Conservation (phyloP, 2,888 invertebrate species). For the Pelosia muscerda region DNA sequence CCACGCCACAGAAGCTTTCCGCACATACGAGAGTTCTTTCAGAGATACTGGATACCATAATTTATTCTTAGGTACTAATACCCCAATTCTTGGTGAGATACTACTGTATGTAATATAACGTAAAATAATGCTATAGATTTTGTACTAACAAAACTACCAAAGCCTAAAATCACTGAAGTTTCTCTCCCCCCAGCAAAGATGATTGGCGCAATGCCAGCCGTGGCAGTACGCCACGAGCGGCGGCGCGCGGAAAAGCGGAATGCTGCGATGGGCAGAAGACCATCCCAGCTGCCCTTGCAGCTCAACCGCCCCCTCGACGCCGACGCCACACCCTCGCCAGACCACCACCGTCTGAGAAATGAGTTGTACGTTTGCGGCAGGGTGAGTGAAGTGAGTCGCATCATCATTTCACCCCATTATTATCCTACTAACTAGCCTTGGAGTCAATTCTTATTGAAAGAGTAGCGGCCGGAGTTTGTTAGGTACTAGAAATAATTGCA, state of each 20-base stretch:
- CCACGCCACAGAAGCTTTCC: no score
- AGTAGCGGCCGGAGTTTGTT: no score
- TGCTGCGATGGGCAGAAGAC: slow-evolving; percentile 86
- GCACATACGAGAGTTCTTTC: no score
- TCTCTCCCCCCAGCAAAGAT: slow-evolving; percentile 84
- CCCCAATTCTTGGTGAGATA: no score
- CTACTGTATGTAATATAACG: neutral
- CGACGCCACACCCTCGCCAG: slow-evolving; percentile 89
- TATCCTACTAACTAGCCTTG: slow-evolving; percentile 5
- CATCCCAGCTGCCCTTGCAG: slow-evolving; percentile 89
- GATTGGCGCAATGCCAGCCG: slow-evolving; percentile 96
- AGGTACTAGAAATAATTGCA: no score
- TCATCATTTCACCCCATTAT: slow-evolving; percentile 17
- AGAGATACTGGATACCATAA: no score
- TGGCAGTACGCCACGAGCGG: slow-evolving; percentile 93
- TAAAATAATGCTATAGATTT: neutral
- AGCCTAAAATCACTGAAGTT: neutral
- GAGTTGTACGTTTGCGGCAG: slow-evolving; percentile 92
- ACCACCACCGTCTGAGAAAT: slow-evolving; percentile 85
- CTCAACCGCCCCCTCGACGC: slow-evolving; percentile 88
- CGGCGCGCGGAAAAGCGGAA: slow-evolving; percentile 90
- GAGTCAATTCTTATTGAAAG: no score
- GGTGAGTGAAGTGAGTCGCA: slow-evolving; percentile 73
- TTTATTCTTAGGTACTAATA: no score
- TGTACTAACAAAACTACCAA: neutral